Conservation (phyloP, 2,113 vertebrate species). For the Atractosteus spatula region DNA sequence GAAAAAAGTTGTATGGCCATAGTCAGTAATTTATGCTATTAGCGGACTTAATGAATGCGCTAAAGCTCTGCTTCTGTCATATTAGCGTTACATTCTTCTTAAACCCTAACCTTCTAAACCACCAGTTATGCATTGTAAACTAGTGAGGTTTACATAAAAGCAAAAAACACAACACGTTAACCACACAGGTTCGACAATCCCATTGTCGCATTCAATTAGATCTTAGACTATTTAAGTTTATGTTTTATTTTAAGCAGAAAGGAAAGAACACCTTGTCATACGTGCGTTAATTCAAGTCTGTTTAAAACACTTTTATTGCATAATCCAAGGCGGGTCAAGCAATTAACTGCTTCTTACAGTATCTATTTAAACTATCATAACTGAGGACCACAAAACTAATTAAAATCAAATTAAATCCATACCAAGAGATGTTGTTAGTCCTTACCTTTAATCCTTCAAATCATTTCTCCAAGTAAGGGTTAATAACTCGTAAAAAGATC, state of each 20-base stretch:
- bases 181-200: constrained; percentile 5
- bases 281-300: background rate
- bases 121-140: constrained; percentile 7
- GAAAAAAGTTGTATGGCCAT: constrained; percentile 52
- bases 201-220: constrained; percentile 12
- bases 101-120: constrained; percentile 17
- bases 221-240: constrained; percentile 2
- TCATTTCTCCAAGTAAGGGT: constrained; percentile 21
- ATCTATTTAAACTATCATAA: constrained; percentile 11
- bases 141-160: constrained; percentile 9
- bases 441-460: constrained; percentile 26
- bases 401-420: constrained; percentile 7
- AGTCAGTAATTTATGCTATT: constrained; percentile 24
- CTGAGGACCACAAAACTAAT: constrained; percentile 11
- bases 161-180: constrained; percentile 1
- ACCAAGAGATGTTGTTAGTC: constrained; percentile 8
- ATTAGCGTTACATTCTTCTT: constrained; percentile 12
- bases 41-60: constrained; percentile 10
- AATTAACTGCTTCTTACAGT: background rate
- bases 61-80: constrained; percentile 18
- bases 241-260: constrained; percentile 2
- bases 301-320: too few species aligned
- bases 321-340: background rate
- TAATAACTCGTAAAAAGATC: constrained; percentile 17
- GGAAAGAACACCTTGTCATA: background rate